Evolutionary conservation across 2,888 invertebrate species (phyloP), one percentile per base, ranked within the genome.

Genomic region (Tiphia femorata): DNA sequence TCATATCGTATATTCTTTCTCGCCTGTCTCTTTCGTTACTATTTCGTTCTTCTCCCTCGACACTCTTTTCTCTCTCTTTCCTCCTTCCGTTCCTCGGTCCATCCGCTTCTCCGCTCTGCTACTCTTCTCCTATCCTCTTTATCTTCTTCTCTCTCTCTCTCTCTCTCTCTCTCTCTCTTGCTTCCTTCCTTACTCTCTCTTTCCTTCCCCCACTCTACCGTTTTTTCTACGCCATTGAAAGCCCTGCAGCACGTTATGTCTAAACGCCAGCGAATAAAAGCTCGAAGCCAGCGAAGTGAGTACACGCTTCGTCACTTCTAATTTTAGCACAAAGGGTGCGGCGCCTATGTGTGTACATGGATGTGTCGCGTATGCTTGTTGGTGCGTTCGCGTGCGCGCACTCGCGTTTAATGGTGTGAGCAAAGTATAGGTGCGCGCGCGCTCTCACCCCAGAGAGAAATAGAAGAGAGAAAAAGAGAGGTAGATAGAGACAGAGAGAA

Each of bases 271-370:
- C 62, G 73, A 71, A 72, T 72, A 72, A 72, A 73, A 73, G 75
- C 73, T 71, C 66, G 66, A 72, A 75, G 70, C 71, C 74, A 76
- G 46, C 67, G 63, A 71, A 75, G 78, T 74, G 76, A 76, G 71
- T 78, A 72, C 69, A 73, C 72, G 72, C 71, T 70, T 75, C 79
- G 78, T 79, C 78, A 79, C 73, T 76, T 80, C 79, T 77, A 79
- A 80, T 77, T 79, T 79, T 79, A 79, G 79, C 79, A 77, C 80
- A 80, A 79, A 79, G 79, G 78, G 80, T 77, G 75, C 69, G 75
- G 57, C 69, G 62, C 14, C 37, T 27, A 25, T 57, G 52, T 65
- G 52, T 58, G 50, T 33, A 35, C 37, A 42, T 55, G 4, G 7
- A 7, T 8, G 30, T 30, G 12, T n/a, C 16, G 20, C 27, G 25